Evolutionary conservation across 2,113 vertebrate species (phyloP).

Genomic region (Halichoeres trimaculatus): DNA sequence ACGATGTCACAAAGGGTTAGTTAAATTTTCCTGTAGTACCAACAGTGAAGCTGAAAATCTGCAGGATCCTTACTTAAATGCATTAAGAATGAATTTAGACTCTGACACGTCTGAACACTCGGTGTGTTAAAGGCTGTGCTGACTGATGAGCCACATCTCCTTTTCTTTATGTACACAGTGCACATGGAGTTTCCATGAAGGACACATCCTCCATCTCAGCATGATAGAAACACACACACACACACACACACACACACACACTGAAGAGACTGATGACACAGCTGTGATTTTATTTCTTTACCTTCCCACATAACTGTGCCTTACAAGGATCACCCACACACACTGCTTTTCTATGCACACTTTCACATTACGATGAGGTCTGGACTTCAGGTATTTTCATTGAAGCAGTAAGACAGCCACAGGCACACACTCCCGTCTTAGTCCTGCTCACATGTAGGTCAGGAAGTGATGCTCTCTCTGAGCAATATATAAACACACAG

Average conservation of each 20-base stretch:
- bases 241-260: neutral
- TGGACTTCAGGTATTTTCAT: conserved; percentile 50
- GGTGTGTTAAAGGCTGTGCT: neutral
- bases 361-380: conserved; percentile 49
- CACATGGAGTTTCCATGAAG: neutral
- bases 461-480: neutral
- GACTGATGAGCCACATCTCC: conserved; percentile 7
- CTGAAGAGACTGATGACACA: conserved; percentile 39
- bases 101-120: neutral
- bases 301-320: conserved; percentile 30
- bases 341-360: conserved; percentile 32
- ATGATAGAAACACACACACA: neutral
- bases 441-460: conserved; percentile 33
- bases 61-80: neutral
- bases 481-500: too few relatives aligned
- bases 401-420: conserved; percentile 47
- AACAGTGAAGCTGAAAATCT: neutral
- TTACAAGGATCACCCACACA: conserved; percentile 34
- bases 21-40: neutral
- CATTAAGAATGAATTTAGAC: neutral
- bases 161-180: neutral
- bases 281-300: conserved; percentile 1
- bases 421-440: conserved; percentile 37
- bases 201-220: neutral
- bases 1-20: conserved; percentile 91